Conservation (phyloP, 2,113 vertebrate species). For the Rhea americana region DNA sequence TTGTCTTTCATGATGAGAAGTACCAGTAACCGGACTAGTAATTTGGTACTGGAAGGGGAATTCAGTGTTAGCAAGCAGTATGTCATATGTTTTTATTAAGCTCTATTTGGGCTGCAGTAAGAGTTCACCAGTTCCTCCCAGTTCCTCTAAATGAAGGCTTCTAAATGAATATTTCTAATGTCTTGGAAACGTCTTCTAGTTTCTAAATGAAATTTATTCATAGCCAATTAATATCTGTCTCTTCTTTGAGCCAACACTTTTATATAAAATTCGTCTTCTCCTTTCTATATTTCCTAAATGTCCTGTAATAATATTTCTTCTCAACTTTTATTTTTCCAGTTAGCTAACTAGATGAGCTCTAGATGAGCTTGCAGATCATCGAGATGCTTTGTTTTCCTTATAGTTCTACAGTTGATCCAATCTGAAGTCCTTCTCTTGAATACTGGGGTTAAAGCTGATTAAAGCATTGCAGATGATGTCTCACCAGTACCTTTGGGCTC, state of each 20-base stretch:
- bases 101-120: background rate
- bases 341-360: no score
- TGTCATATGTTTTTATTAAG: rapidly evolving
- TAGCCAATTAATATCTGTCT: background rate
- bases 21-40: background rate
- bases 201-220: background rate
- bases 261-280: background rate
- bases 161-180: background rate
- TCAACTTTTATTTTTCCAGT: background rate
- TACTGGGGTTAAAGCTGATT: background rate
- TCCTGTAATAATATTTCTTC: background rate
- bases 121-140: background rate
- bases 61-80: background rate
- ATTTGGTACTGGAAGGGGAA: background rate
- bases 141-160: background rate
- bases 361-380: background rate
- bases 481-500: background rate
- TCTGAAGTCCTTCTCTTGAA: background rate
- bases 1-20: background rate
- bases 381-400: background rate
- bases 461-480: background rate
- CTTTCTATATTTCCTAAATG: background rate
- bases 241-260: background rate
- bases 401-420: background rate
- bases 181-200: background rate